These are phyloP conservation scores for Drosophila subpulchrella DNA, from an alignment of 1,140 invertebrate species.

Conservation along the genomic window DNA sequence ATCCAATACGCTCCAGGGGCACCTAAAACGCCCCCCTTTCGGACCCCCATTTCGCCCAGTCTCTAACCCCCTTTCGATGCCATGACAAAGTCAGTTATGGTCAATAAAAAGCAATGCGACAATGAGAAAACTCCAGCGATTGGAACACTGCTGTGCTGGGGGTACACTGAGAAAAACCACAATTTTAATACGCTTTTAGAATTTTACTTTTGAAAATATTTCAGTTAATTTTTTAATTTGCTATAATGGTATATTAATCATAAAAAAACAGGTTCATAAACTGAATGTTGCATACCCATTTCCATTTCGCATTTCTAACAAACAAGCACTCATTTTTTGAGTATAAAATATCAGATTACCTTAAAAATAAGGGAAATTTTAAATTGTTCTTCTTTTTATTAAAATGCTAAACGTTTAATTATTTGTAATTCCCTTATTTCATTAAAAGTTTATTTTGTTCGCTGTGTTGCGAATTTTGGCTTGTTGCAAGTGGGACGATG, in stretches of 20 bases:
- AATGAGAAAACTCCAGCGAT: slow-evolving; percentile 48
- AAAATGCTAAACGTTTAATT: too few relatives aligned
- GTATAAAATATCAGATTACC: too few relatives aligned
- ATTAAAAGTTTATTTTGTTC: background rate
- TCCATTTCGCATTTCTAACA: too few relatives aligned
- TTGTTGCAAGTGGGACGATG: background rate
- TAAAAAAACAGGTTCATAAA: too few relatives aligned
- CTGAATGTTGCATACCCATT: too few relatives aligned
- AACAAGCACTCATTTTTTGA: too few relatives aligned
- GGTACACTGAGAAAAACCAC: background rate
- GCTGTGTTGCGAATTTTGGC: background rate
- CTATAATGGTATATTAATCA: too few relatives aligned
- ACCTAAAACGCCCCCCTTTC: slow-evolving; percentile 23
- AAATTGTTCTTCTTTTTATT: too few relatives aligned
- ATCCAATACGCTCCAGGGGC: slow-evolving; percentile 39
- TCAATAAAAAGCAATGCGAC: slow-evolving; percentile 81
- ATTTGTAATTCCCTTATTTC: background rate
- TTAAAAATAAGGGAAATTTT: too few relatives aligned
- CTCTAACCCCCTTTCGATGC: slow-evolving; percentile 9
- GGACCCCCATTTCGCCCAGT: background rate
- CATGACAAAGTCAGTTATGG: slow-evolving; percentile 81
- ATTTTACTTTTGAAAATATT: too few relatives aligned
- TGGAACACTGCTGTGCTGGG: background rate
- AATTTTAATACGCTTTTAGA: background rate
- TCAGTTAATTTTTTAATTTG: too few relatives aligned